Base-by-base conservation (phyloP, 2,888 invertebrate genomes). In the Chrysolina haemoptera region DNA sequence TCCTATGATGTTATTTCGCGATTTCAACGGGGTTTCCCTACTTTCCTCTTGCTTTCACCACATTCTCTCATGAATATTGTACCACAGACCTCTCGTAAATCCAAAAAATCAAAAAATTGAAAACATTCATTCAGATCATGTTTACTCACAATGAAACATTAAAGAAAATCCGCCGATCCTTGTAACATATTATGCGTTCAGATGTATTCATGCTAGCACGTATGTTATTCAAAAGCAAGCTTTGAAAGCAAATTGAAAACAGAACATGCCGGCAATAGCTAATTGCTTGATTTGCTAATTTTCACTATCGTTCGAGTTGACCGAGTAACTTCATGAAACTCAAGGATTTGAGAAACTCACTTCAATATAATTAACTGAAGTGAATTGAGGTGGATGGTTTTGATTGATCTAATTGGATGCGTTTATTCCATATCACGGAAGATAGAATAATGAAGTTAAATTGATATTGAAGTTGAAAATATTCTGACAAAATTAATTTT, bases 271-370 rank as follows among this genome's bases (percentile, higher is more conserved):
- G 5, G 20, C 53, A 53, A 53, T 53, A 53, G 0, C 18, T 20
- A 53, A 53, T 53, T 53, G 53, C 11, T 9, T 53, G 53, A 53
- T 22, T 53, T 53, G 53, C 20, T 18, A 53, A 20, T 53, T 53
- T 14, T 53, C 20, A 53, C 20, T 20, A 53, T 53, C 12, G 53
- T 53, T 53, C 53, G 11, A 53, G 53, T 53, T 53, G 53, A 53
- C 53, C 18, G 53, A 53, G 35, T 53, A 53, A 53, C 12, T 53
- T 10, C 16, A 43, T 18, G 53, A 53, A 53, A 53, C 20, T 20
- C 18, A 53, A 53, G 53, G 20, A 53, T 53, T 53, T 20, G 20
- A 12, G 11, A 53, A 53, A 53, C 53, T 53, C 11, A 11, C 53
- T 18, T 53, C 48, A 10, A 48, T 48, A 11, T 22, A 20, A 53